Base-by-base conservation (phyloP, 2,888 invertebrate genomes). In the Lomographa bimaculata region DNA sequence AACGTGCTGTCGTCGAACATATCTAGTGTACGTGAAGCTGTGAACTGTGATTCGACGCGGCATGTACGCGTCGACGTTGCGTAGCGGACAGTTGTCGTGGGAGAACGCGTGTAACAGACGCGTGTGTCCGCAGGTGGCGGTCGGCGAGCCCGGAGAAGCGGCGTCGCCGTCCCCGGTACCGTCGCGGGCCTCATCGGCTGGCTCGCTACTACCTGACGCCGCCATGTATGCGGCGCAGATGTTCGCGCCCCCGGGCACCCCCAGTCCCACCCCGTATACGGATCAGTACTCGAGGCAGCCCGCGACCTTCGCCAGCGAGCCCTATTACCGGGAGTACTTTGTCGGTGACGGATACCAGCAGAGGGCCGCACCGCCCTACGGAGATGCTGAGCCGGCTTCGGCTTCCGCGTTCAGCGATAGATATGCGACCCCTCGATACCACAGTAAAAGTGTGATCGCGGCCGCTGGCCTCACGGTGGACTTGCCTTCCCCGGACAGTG, bases 401-500 rank as follows among this genome's bases (percentile, higher is more conserved):
- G 92, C 91, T 57, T 91, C 91, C 40, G 92, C 91, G 60, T 93
- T 93, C 70, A 92, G 92, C 54, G 93, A 94, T 70, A 85, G 94
- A 57, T 94, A 94, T 68, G 92, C 92, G 25, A 90, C 93, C 18
- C 92, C 92, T 64, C 91, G 92, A 54, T 94, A 94, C 81, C 94
- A 94, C 69, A 92, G 93, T 71, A 91, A 94, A 87, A 91, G 93
- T 69, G 91, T 93, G 71, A 91, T 95, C 70, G 92, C 93, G 30
- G 93, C 93, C 42, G 94, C 94, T 52, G 96, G 96, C 23, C 93
- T 97, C 59, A 96, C 97, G 32, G 97, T 97, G 71, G 98, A 98
- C 89, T 92, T 98, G 73, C 97, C 98, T 12, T 97, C 97, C 62
- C 97, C 97, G 12, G 98, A 98, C 90, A 96, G 96, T 73, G 98